Percentiles rank a stretch among this genome's conserved stretches.
These are phyloP conservation scores for Nipponacmea schrenckii DNA, from an alignment of 2,888 invertebrate genomes.

Conservation along the genomic window DNA sequence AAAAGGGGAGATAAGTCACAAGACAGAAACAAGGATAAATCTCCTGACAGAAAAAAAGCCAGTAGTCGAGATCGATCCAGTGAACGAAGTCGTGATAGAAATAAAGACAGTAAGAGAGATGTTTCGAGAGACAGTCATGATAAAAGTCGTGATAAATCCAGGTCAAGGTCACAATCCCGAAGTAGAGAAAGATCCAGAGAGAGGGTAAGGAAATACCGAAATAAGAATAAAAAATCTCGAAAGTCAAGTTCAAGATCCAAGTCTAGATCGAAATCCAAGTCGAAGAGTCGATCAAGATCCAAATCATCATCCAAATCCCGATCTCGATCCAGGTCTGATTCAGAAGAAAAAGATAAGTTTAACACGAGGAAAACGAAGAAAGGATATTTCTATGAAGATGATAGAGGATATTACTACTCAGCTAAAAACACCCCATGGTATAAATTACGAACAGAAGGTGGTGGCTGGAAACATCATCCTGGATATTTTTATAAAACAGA, in stretches of 20 bases:
- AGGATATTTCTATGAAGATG: neutral
- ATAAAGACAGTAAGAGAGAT: slow-evolving; percentile 11
- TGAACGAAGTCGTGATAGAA: neutral
- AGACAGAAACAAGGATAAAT: neutral
- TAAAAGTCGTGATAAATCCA: slow-evolving; percentile 6
- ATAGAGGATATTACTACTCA: neutral
- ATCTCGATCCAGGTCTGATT: too few relatives aligned
- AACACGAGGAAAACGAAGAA: too few relatives aligned
- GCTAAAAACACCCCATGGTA: neutral
- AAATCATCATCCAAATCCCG: too few relatives aligned
- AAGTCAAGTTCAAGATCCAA: neutral
- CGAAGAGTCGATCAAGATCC: neutral
- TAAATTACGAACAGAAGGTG: neutral
- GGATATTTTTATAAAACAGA: neutral
- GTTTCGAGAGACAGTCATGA: slow-evolving; percentile 10
- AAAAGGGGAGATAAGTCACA: neutral
- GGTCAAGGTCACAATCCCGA: slow-evolving; percentile 9
- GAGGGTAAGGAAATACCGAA: slow-evolving; percentile 11
- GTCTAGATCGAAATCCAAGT: neutral
- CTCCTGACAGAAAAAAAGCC: neutral
- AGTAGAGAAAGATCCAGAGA: slow-evolving; percentile 11
- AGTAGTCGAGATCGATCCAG: slow-evolving; percentile 3
- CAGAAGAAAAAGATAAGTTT: too few relatives aligned
- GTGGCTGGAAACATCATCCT: neutral
- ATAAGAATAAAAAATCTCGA: slow-evolving; percentile 17